Evolutionary conservation across 35 echinoderm and acorn worm genomes (phyloP).

Genomic region (Hemicentrotus pulcherrimus): DNA sequence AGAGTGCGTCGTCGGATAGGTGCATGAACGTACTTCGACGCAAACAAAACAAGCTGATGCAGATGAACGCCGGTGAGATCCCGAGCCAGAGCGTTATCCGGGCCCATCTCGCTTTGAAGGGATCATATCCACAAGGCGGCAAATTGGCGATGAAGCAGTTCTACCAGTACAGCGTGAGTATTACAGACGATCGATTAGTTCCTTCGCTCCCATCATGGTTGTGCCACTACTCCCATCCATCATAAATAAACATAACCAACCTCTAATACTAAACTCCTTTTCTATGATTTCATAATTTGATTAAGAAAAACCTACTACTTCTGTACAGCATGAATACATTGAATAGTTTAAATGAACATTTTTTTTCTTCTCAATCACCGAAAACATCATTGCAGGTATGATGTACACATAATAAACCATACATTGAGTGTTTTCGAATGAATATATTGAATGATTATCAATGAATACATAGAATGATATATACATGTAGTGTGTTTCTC

Average conservation of each 20-base stretch:
- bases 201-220: neutral
- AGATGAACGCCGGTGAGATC: constrained; percentile 40
- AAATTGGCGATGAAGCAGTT: constrained; percentile 45
- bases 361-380: no score
- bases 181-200: neutral
- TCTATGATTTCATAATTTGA: neutral
- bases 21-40: constrained; percentile 45
- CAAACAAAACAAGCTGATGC: constrained; percentile 27
- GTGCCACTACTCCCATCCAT: neutral
- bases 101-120: constrained; percentile 41
- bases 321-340: neutral
- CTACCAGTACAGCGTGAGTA: constrained; percentile 48
- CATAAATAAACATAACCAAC: neutral
- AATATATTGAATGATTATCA: no score
- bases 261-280: neutral
- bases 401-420: no score
- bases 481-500: no score
- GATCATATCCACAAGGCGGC: constrained; percentile 40
- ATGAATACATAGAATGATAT: no score
- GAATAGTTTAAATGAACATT: neutral
- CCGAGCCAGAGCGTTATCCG: constrained; percentile 45
- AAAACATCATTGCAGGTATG: no score
- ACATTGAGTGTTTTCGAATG: no score
- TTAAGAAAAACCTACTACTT: neutral
- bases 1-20: constrained; percentile 14